Conservation (phyloP, 2,797 vertebrate species). For the Tragopan temminckii region DNA sequence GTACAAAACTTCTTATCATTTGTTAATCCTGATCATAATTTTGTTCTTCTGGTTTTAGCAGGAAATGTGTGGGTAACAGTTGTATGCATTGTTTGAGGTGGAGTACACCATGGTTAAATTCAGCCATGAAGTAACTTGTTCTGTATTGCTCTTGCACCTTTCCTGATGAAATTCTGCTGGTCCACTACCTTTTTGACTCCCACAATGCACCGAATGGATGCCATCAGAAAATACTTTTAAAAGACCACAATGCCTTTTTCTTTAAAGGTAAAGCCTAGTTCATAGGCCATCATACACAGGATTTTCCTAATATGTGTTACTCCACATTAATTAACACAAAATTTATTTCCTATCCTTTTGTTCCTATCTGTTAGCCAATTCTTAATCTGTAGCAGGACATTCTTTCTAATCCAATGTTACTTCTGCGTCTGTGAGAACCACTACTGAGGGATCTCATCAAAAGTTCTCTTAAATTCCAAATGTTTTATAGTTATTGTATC, state of each 20-base stretch:
- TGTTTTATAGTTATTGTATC: background rate
- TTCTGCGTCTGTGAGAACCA: background rate
- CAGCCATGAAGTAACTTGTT: background rate
- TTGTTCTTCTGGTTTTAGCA: background rate
- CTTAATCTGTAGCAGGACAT: background rate
- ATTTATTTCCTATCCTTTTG: background rate
- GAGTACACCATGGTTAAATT: background rate
- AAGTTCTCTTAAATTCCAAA: background rate
- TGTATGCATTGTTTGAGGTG: background rate
- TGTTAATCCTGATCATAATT: background rate
- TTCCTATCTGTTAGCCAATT: background rate
- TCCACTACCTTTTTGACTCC: background rate
- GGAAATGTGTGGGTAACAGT: background rate
- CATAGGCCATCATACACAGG: background rate
- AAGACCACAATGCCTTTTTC: background rate
- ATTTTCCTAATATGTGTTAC: rapidly evolving
- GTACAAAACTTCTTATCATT: background rate
- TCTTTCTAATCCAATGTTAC: background rate
- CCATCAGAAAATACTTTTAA: background rate
- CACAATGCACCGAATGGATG: background rate
- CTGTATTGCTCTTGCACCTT: background rate
- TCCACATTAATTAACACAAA: background rate
- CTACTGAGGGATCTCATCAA: background rate
- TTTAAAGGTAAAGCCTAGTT: background rate
- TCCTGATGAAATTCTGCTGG: background rate